phyloP scores from a whole-genome alignment of 2,797 vertebrate genomes.

The Melanotaenia nigrans region DNA sequence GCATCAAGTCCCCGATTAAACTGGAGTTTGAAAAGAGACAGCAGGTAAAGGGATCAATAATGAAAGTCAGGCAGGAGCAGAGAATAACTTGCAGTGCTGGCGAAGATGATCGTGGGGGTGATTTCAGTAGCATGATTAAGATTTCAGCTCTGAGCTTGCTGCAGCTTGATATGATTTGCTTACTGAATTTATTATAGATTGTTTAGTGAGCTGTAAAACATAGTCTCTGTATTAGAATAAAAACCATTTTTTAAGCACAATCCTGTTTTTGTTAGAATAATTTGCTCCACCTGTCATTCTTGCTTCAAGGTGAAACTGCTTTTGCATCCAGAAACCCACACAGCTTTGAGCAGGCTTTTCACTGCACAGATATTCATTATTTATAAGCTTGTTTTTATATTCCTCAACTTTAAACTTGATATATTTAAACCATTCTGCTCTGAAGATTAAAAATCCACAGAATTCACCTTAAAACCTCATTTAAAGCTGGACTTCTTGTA shows the following conservation, averaged over 20 bases:
- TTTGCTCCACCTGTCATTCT: neutral
- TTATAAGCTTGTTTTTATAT: neutral
- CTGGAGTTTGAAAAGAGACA: conserved; percentile 97
- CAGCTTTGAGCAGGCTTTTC: neutral
- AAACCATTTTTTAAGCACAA: neutral
- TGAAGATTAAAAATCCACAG: conserved; percentile 1
- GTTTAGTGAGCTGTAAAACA: neutral
- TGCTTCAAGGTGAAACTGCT: neutral
- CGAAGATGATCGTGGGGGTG: conserved; percentile 1
- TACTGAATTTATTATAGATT: neutral
- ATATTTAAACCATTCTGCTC: neutral
- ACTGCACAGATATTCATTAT: neutral
- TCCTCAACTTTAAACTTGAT: neutral
- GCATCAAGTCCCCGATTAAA: conserved; percentile 98
- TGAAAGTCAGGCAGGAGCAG: conserved; percentile 3
- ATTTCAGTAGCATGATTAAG: neutral
- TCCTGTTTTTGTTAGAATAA: neutral
- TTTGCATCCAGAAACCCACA: neutral
- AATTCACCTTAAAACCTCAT: neutral
- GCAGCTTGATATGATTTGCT: neutral
- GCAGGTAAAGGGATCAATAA: conserved; percentile 84
- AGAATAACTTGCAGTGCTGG: neutral
- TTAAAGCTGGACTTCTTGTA: neutral
- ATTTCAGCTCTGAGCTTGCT: neutral
- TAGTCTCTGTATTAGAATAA: neutral